A percentile compares a stretch with the other conserved stretches of the same genome.
Conservation (phyloP, 2,113 vertebrate genomes). For the Oryctolagus cuniculus region mOryCun1.1 NC_091432.1:20555501-20556000, state of each 20-base stretch:
- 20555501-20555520: background rate
- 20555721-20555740: background rate
- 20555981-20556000: too few species aligned
- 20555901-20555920: too few species aligned
- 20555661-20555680: background rate
- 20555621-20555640: constrained; percentile 10
- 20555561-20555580: fast-evolving
- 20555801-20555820: background rate
- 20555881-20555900: background rate
- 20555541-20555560: fast-evolving
- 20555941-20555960: too few species aligned
- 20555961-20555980: too few species aligned
- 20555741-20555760: background rate
- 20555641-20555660: background rate
- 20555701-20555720: background rate
- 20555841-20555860: fast-evolving
- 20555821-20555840: background rate
- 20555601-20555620: background rate
- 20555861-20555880: fast-evolving
- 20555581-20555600: background rate
- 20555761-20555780: background rate
- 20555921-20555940: too few species aligned
- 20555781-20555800: background rate
- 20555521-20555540: too few species aligned
- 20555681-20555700: background rate